Base-by-base conservation (phyloP, 2,113 vertebrate genomes). In the Thymallus thymallus region DNA sequence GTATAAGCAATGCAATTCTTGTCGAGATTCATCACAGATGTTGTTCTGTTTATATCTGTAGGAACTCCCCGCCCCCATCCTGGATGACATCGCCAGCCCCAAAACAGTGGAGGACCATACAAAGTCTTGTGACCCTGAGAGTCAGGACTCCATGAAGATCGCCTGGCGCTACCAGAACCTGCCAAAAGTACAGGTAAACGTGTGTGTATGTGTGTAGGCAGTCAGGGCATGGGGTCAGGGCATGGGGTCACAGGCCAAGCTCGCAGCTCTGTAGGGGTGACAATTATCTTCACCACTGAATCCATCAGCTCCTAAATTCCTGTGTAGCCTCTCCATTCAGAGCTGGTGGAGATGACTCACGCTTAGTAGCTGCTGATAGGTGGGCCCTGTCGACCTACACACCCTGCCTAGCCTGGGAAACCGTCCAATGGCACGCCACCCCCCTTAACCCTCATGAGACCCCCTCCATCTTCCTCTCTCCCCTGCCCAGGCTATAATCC, bases 331-430 rank as follows among this genome's bases (percentile, higher is more conserved):
- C 85, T 93, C 88, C 89, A 88, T 95, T 94, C 92, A 94, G 85
- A 79, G 94, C 92, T 94, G 89, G 92, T 93, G 91, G 93, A 95
- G 94, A 97, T 98, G 96, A 96, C 94, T 96, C 94, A 95, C 93
- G 95, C 96, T 97, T 96, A 92, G n/a, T n/a, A n/a, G 93, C 96
- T 96, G 95, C 94, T 94, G 94, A 95, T 91, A 98, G 97, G 96
- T 98, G 94, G 95, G 94, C 94, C 83, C 76, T 88, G n/a, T 18
- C 35, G 23, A 72, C 55, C n/a, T n/a, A n/a, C n/a, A n/a, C n/a
- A n/a, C n/a, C n/a, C n/a, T n/a, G n/a, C n/a, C n/a, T n/a, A n/a
- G n/a, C n/a, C n/a, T n/a, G n/a, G n/a, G n/a, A n/a, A n/a, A n/a
- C n/a, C n/a, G n/a, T n/a, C n/a, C n/a, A n/a, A n/a, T n/a, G n/a